Evolutionary conservation across 2,888 invertebrate genomes (phyloP), one percentile per base, ranked within the genome.

Genomic region (Phortica okadai): DNA sequence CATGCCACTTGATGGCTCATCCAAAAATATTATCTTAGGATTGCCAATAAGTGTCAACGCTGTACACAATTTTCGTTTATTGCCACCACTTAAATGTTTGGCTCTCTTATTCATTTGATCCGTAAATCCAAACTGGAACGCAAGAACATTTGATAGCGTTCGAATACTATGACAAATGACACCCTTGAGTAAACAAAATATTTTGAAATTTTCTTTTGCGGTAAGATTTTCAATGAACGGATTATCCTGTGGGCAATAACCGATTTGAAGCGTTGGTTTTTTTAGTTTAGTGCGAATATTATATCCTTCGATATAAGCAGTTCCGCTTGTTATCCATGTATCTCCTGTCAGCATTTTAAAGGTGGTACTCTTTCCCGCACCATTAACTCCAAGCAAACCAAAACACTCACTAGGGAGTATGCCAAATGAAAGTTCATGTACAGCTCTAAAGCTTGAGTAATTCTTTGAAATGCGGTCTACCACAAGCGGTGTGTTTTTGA

Each of bases 261-360:
- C 93, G 76, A 94, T 93, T 80, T 92, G 21, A 21, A 50, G 3
- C 7, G 41, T 11, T 6, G 69, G 42, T 21, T 45, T 69, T 8
- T 11, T 7, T 0, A 69, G 25, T 25, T 16, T n/a, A 1, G 81
- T 92, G 82, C 92, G 90, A 8, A 93, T 91, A 1, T 92, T 93
- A 64, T 92, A 82, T 6, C 94, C 93, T 78, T 93, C 91, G 11
- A 96, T 93, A 90, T 92, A 95, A 0, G 94, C 95, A 75, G 94
- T 93, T 0, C 96, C 96, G 59, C 92, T 92, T 0, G 95, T 93
- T 11, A 95, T 93, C 4, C 90, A 89, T 82, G 94, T 94, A 87
- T 96, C 96, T 0, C 97, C 97, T 75, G 97, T 97, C 79, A 97
- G 92, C 95, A 97, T 96, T 91, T 95, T 95, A 90, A 97, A 97